Percentiles rank a stretch among this genome's conserved stretches.
These are phyloP conservation scores for Saimiri boliviensis DNA, from an alignment of 2,113 vertebrate genomes.

Conservation along the genomic window DNA sequence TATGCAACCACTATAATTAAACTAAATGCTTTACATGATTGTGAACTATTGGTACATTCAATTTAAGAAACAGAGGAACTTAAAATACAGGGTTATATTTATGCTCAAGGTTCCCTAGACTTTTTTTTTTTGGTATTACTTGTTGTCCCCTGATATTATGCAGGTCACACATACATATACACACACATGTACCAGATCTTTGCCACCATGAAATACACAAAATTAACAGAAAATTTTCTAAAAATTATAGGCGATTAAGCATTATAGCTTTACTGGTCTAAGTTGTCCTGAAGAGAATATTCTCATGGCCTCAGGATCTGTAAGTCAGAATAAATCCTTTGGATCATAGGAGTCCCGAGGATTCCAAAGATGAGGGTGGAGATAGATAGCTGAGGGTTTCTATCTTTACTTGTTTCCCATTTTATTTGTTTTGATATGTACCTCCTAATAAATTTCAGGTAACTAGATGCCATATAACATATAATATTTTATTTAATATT, in stretches of 20 bases:
- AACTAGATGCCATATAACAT: neutral
- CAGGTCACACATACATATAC: neutral
- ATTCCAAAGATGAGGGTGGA: neutral
- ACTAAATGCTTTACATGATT: conserved; percentile 50
- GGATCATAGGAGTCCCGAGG: neutral
- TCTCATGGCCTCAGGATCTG: neutral
- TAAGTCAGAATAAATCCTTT: neutral
- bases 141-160: neutral
- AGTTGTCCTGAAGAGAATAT: neutral
- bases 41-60: neutral
- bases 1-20: conserved; percentile 34
- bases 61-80: conserved; percentile 16
- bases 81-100: neutral
- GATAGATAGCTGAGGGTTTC: neutral
- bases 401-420: neutral
- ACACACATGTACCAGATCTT: neutral
- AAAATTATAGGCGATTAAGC: neutral
- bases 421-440: neutral
- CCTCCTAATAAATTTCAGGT: neutral
- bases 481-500: neutral
- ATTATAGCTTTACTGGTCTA: neutral
- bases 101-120: neutral
- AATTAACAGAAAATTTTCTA: neutral
- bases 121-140: neutral
- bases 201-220: neutral